Base-by-base conservation (phyloP, 2,113 vertebrate species). In the Nothobranchius kuhntae region DNA sequence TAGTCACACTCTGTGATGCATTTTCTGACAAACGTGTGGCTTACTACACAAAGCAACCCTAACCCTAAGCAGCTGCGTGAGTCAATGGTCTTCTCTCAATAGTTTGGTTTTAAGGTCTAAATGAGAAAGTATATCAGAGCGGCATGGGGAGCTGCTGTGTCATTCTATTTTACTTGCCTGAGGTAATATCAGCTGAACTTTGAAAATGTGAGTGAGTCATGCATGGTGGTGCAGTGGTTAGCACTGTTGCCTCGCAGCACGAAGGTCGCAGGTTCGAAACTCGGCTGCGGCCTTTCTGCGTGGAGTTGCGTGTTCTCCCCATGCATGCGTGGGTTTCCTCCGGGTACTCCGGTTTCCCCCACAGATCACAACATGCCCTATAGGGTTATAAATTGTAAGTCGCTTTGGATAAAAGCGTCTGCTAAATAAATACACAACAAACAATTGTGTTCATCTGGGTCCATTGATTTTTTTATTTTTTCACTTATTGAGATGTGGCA, bases 1-100 rank as follows among this genome's bases (percentile, higher is more conserved):
- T 77, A 71, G 77, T 72, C 68, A 77, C 71, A 71, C 70, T 70
- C 15, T 8, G 24, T 53, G 62, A 76, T 68, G 51, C 68, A 78
- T 83, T 66, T 70, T 71, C 55, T n/a, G 60, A 61, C 53, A 68
- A 52, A 36, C 50, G 56, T 44, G 26, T 14, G 46, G 44, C 60
- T 15, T 44, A 13, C 10, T 66, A 54, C 38, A 65, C 62, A 73
- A 53, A 53, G 15, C 65, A 78, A 71, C 64, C 61, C 56, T 11
- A 47, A 56, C 61, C 66, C 17, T 26, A 14, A 74, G 60, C 46
- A 54, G 1, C 63, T 24, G 35, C 47, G 45, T 54, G 30, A 0
- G 2, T 65, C 30, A 47, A 30, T 50, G 44, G 44, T 64, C 57
- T n/a, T 0, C 15, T 9, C 55, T 36, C 15, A 8, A 65, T 36